Conservation (phyloP, 2,888 invertebrate species). For the Lasioglossum vierecki region DNA sequence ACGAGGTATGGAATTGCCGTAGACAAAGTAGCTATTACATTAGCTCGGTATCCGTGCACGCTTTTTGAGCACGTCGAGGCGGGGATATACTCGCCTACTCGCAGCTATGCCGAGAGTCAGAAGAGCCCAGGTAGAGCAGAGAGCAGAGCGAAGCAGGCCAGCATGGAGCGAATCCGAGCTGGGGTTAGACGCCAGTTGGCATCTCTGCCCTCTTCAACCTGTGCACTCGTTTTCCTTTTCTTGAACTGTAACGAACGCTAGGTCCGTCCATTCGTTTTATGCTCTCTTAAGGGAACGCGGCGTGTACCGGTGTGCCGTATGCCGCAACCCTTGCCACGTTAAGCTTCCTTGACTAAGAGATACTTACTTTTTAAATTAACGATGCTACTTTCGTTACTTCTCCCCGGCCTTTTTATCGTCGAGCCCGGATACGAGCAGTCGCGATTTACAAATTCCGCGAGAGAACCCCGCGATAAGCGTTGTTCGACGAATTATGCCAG, state of each 20-base stretch:
- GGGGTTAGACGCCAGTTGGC: conserved; percentile 42
- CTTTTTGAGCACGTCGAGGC: conserved; percentile 60
- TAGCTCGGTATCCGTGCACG: conserved; percentile 65
- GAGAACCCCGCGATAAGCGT: conserved; percentile 2
- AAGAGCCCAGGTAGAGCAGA: conserved; percentile 38
- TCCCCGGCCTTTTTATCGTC: conserved; percentile 28
- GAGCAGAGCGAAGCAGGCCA: neutral
- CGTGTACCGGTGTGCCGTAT: neutral
- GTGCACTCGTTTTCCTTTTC: conserved; percentile 53
- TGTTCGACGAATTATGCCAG: conserved; percentile 5
- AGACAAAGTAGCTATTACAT: conserved; percentile 69
- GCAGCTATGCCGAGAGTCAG: conserved; percentile 58
- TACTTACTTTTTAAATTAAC: conserved; percentile 62
- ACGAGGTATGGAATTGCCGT: conserved; percentile 49
- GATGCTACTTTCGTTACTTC: conserved; percentile 56
- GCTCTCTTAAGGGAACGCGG: conserved; percentile 38
- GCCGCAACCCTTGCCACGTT: conserved; percentile 26
- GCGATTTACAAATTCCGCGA: conserved; percentile 38
- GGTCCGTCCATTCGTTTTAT: conserved; percentile 52
- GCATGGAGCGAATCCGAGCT: conserved; percentile 8
- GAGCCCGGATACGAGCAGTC: conserved; percentile 5
- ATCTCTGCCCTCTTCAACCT: conserved; percentile 41
- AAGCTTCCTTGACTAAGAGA: conserved; percentile 46
- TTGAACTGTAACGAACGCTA: conserved; percentile 55
- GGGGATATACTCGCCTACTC: conserved; percentile 35